phyloP scores from a whole-genome alignment of 2,888 invertebrate species.

The Neelides folsomi region DNA sequence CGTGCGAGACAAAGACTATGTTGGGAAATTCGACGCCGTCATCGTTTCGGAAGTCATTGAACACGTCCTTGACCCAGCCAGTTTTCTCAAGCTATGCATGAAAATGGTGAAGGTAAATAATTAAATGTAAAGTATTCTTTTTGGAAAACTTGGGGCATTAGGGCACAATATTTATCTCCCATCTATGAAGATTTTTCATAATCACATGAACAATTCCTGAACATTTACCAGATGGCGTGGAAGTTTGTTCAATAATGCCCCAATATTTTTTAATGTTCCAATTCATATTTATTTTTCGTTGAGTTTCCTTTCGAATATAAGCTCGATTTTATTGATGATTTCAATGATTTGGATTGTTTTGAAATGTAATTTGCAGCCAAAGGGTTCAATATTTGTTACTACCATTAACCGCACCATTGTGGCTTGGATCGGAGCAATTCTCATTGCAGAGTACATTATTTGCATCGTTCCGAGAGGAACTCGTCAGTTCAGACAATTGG shows the following conservation, averaged over 20 bases:
- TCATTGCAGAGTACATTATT: slow-evolving; percentile 63
- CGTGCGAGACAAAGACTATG: slow-evolving; percentile 38
- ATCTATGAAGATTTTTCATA: no score
- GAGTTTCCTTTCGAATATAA: slow-evolving; percentile 3
- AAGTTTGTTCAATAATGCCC: no score
- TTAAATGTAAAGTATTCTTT: no score
- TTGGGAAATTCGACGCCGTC: slow-evolving; percentile 59
- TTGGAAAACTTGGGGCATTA: no score
- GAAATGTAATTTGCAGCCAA: slow-evolving; percentile 35
- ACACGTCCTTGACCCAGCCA: slow-evolving; percentile 62
- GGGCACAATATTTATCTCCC: no score
- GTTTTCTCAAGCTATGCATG: slow-evolving; percentile 55
- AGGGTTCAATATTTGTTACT: slow-evolving; percentile 44
- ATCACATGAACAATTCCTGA: no score
- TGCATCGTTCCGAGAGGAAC: slow-evolving; percentile 65
- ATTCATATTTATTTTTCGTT: not conserved
- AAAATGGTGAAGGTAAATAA: slow-evolving; percentile 47
- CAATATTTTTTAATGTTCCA: no score
- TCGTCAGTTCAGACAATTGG: slow-evolving; percentile 82
- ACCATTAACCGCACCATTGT: slow-evolving; percentile 46
- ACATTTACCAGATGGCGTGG: no score
- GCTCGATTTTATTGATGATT: no score
- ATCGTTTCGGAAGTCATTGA: slow-evolving; percentile 82
- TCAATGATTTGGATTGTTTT: no score
- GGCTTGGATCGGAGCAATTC: slow-evolving; percentile 57